Evolutionary conservation across 2,113 vertebrate species (phyloP), one percentile per base, ranked within the genome.

Genomic region (Prolemur simus): DNA sequence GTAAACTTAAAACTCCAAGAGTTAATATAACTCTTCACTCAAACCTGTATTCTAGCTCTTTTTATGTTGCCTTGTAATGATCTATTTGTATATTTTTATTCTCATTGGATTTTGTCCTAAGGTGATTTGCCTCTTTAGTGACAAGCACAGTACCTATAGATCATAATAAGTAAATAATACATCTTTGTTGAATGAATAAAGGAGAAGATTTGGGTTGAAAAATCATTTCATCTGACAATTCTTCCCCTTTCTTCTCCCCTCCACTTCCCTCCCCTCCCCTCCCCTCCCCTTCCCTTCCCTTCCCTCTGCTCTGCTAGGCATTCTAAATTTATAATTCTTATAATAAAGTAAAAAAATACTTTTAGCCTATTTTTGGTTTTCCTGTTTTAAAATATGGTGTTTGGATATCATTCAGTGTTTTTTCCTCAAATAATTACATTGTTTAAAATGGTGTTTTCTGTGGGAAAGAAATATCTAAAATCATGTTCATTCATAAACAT

Each of bases 41-140:
- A 95, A 80, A 73, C 12, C 47, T 89, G 5, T 52, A 91, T 84
- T 83, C 45, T 42, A 32, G n/a, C 2, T 34, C 18, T 87, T 88
- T 93, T 85, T 23, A 49, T 87, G 39, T 82, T 94, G 12, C 2
- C 63, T 32, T 96, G 6, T 45, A 45, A 66, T 87, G 29, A 39
- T 54, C 69, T 91, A 42, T 74, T 81, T 91, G 3, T 37, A 17
- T 56, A 71, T 87, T 77, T 96, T 91, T 91, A 71, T 92, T 78
- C 34, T 94, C 60, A 71, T 42, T 66, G 13, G 15, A 82, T 81
- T 94, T 60, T 91, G 13, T 71, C 39, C 64, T 93, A 78, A 90
- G 18, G 17, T 54, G 71, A 86, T 87, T 89, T 37, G 17, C 64
- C 29, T 68, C 8, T 74, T 92, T 52, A 60, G 17, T 83, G 82